Base-by-base conservation (phyloP, 2,888 invertebrate species). In the Sturmia bella region DNA sequence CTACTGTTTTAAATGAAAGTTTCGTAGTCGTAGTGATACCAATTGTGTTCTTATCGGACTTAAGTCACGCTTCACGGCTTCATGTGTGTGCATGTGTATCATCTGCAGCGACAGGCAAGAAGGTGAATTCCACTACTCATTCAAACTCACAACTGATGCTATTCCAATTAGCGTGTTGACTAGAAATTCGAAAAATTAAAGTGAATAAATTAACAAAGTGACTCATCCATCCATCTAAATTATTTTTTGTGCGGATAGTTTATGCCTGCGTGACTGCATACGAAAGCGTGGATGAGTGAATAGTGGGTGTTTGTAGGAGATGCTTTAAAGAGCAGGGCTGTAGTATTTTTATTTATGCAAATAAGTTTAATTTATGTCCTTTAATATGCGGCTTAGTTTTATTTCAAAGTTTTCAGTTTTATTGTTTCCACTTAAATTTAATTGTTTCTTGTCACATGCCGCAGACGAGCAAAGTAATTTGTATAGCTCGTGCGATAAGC, bases 391-490 rank as follows among this genome's bases (percentile, higher is more conserved):
- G 74, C 69, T 87, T 85, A 84, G 68, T 84, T 68, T 79, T 77
- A 61, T 74, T 66, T 59, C 54, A 82, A 85, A 48, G 27, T 27
- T 86, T 74, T 77, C 82, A 84, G 84, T 88, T 89, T 89, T 89
- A 88, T 88, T 89, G 88, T 89, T 88, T 88, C 86, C 88, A 88
- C 88, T 88, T 88, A 87, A 88, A 84, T 88, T 89, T 89, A 88
- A 88, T 88, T 89, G 88, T 86, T 87, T 85, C 87, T 88, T 89
- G 87, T 87, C 87, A 83, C 82, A 84, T 80, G 83, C 87, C 68
- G 63, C 52, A 69, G 56, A 57, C 63, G 73, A 69, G 78, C 41
- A 66, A 54, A 80, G 56, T 50, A 80, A 83, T 80, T 83, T 82
- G 80, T 83, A 52, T 68, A 75, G 72, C 79, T 78, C 52, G 75